Evolutionary conservation across 2,113 vertebrate species (phyloP).

Genomic region (Zosterops pallidus): DNA sequence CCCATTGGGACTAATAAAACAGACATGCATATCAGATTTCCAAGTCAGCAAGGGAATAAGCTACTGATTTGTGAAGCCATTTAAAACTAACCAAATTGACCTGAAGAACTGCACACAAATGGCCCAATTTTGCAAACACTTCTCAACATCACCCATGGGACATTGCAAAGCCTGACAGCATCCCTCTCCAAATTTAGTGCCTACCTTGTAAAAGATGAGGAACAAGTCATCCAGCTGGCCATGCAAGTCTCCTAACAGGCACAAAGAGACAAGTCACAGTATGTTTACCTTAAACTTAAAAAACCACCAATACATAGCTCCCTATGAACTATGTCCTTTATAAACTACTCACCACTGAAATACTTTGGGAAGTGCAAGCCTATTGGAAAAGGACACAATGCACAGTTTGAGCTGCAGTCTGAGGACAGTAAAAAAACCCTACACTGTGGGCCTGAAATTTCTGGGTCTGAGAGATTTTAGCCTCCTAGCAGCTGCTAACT

Average conservation of each 20-base stretch:
- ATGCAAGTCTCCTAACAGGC: conserved; percentile 86
- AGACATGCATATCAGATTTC: rapidly evolving
- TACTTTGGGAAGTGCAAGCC: background rate
- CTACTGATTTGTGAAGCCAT: background rate
- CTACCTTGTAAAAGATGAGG: conserved; percentile 71
- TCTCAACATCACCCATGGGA: background rate
- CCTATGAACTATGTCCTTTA: background rate
- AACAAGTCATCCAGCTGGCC: conserved; percentile 88
- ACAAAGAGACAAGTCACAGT: conserved; percentile 13
- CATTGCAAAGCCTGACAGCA: background rate
- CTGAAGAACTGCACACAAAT: background rate
- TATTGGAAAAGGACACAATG: background rate
- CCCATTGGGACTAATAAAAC: background rate
- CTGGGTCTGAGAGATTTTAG: too few species aligned
- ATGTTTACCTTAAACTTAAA: background rate
- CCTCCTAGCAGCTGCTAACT: too few species aligned
- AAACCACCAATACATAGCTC: background rate
- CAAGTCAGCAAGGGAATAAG: background rate
- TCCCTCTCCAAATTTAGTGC: background rate
- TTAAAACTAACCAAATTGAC: background rate
- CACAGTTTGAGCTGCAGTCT: background rate
- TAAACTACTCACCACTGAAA: background rate
- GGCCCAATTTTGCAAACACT: background rate
- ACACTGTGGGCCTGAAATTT: too few species aligned
- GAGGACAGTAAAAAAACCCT: background rate